Conservation (phyloP, 2,888 invertebrate genomes). For the Alsophila aescularia region DNA sequence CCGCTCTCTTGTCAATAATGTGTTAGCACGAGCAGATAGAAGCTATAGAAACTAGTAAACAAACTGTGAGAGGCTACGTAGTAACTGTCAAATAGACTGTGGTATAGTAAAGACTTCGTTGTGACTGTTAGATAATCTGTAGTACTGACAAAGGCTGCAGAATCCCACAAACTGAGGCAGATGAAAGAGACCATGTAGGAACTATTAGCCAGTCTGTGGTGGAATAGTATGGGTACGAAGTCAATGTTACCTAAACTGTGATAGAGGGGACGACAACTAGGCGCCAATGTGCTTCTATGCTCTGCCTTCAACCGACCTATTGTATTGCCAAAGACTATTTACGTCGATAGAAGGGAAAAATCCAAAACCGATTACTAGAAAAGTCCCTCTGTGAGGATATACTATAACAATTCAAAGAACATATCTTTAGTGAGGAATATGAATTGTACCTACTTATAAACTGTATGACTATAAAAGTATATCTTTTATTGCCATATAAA, state of each 20-base stretch:
- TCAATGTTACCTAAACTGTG: slow-evolving; percentile 7
- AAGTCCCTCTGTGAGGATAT: not conserved
- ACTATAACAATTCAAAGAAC: not conserved
- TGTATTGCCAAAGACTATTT: slow-evolving; percentile 29
- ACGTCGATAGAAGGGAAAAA: not conserved
- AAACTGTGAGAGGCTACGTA: slow-evolving; percentile 1
- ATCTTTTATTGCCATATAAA: too few relatives aligned
- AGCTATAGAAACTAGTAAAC: not conserved
- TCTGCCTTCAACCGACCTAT: slow-evolving; percentile 46
- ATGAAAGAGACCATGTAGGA: not conserved
- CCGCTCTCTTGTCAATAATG: slow-evolving; percentile 15
- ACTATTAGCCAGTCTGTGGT: not conserved
- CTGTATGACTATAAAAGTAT: too few relatives aligned
- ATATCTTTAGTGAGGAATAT: too few relatives aligned
- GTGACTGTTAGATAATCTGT: not conserved
- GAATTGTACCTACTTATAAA: too few relatives aligned
- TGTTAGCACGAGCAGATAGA: not conserved
- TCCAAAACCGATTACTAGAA: not conserved
- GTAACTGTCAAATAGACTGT: not conserved
- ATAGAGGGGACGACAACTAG: slow-evolving; percentile 35
- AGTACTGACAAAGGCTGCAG: not conserved
- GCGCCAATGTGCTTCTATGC: slow-evolving; percentile 47
- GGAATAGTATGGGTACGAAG: not conserved
- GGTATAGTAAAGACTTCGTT: not conserved
- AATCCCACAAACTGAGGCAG: not conserved